These are phyloP conservation scores for Nymphalis io DNA, from an alignment of 1,140 invertebrate genomes.

Conservation along the genomic window DNA sequence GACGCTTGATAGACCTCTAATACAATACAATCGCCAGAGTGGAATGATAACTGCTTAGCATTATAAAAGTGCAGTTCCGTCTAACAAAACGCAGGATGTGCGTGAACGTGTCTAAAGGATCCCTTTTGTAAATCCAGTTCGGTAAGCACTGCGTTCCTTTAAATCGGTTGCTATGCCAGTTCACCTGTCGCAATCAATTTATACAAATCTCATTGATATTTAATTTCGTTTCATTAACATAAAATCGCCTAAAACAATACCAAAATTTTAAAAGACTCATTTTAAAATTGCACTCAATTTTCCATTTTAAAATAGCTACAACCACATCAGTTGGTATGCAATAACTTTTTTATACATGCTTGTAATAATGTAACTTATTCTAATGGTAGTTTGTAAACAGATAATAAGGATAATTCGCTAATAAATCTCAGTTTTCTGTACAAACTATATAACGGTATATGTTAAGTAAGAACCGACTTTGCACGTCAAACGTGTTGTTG, in stretches of 20 bases:
- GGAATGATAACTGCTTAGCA: constrained; percentile 76
- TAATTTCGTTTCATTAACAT: constrained; percentile 1
- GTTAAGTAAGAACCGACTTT: no score
- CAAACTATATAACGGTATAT: no score
- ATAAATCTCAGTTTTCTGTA: no score
- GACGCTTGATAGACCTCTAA: constrained; percentile 57
- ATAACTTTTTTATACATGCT: no score
- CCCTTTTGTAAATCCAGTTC: constrained; percentile 49
- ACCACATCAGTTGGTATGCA: no score
- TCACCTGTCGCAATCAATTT: constrained; percentile 61
- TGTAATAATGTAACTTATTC: no score
- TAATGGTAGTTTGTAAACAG: no score
- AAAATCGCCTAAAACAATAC: background rate
- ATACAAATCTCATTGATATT: constrained; percentile 24
- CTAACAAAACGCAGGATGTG: constrained; percentile 64
- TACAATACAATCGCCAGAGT: constrained; percentile 45
- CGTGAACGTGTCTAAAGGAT: constrained; percentile 54
- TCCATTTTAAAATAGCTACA: no score
- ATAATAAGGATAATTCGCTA: no score
- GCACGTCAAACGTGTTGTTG: no score
- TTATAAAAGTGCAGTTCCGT: constrained; percentile 65
- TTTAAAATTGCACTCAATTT: no score
- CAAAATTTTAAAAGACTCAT: no score
- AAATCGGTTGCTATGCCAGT: constrained; percentile 60
- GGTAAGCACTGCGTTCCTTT: constrained; percentile 44